Evolutionary conservation across 1,140 invertebrate genomes (phyloP), one percentile per base, ranked within the genome.

Genomic region (Conus ventricosus): DNA sequence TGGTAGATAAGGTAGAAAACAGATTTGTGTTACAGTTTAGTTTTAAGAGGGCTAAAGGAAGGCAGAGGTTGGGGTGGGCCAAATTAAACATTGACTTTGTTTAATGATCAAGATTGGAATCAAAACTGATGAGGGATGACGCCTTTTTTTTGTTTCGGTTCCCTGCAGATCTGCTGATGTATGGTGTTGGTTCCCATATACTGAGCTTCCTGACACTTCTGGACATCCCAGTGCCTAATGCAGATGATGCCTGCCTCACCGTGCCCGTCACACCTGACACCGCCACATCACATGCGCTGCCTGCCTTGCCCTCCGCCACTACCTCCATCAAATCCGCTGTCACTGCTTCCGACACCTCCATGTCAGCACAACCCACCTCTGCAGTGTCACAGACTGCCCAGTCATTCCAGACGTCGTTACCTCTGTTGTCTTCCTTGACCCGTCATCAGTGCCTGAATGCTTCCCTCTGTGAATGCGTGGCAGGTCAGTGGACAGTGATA

Each of bases 201-300:
- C 75, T 87, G 71, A 57, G 85, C 23, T 87, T 87, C 75, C 75
- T 87, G 67, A 54, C 71, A 20, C 54, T 87, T 0, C n/a, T 87
- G 51, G 85, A 87, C 25, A 87, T 87, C 23, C 85, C 85, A 5
- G 85, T 87, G 71, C 85, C 85, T 54, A 53, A 51, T 13, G 75
- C 85, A 13, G 85, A 87, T 57, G 85, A 87, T 51, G 51, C 75
- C 8, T 87, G 51, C 7, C 85, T 87, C 55, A 27, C 80, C 20
- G 75, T 80, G 39, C 85, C 85, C 11, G 85, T 80, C 27, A 80
- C 85, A 57, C 8, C 17, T 11, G 85, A 57, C 11, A 13, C 67
- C 15, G 51, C 17, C 25, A 84, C 17, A 4, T 23, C 11, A 15
- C 15, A 7, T 83, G 15, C 11, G 23, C 51, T 53, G 55, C 17